A percentile compares a stretch with the other conserved stretches of the same genome.
Evolutionary conservation across 2,797 vertebrate species (phyloP).

Genomic region (Vireo griseus): DNA sequence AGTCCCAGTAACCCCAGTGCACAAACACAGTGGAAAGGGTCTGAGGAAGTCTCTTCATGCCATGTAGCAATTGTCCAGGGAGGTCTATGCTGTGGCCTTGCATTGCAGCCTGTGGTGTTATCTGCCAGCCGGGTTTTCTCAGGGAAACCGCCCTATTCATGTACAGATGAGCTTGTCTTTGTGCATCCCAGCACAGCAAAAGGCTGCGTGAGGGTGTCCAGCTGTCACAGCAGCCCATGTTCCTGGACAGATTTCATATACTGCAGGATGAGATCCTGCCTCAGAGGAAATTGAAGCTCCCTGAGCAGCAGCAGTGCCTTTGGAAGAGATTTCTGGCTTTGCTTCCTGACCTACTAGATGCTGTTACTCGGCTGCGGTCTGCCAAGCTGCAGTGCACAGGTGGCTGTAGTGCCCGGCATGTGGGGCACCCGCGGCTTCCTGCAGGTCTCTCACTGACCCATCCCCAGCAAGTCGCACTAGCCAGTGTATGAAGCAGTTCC

Average conservation of each 20-base stretch:
- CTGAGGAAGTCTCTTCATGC: neutral
- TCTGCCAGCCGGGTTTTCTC: neutral
- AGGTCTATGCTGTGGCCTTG: neutral
- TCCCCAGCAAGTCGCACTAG: fast-evolving
- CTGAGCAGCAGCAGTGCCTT: neutral
- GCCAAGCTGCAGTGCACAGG: neutral
- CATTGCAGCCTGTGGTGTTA: neutral
- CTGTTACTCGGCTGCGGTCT: neutral
- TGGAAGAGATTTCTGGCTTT: neutral
- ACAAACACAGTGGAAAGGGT: neutral
- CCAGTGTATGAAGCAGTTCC: neutral
- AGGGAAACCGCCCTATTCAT: fast-evolving
- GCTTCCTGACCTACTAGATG: neutral
- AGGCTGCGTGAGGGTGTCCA: neutral
- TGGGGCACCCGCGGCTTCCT: neutral
- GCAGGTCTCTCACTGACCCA: fast-evolving
- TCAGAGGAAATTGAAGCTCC: neutral
- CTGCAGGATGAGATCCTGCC: neutral
- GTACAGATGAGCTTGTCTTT: neutral
- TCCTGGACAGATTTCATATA: neutral
- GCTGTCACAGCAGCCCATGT: neutral
- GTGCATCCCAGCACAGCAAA: neutral
- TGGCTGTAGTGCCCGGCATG: neutral
- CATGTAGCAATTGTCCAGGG: neutral
- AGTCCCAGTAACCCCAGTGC: neutral